These are phyloP conservation scores for Rhabdomys dilectus DNA, from an alignment of 2,113 vertebrate species.

Conservation along the genomic window DNA sequence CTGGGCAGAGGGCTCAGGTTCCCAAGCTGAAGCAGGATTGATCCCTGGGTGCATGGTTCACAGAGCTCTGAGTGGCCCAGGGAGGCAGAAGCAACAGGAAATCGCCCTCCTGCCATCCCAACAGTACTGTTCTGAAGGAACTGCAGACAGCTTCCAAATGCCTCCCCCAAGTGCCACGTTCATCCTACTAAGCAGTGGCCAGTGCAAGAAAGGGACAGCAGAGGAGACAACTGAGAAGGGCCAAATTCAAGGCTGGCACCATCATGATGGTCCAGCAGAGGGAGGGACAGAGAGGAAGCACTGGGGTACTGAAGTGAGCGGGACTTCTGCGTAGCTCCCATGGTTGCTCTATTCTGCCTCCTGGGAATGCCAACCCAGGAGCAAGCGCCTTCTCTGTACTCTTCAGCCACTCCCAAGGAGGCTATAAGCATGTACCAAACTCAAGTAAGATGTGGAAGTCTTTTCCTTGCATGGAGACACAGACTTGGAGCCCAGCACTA, in stretches of 20 bases:
- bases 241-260: neutral
- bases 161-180: neutral
- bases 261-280: no score
- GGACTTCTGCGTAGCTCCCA: neutral
- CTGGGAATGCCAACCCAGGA: neutral
- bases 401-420: neutral
- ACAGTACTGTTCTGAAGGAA: neutral
- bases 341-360: no score
- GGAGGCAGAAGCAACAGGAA: neutral
- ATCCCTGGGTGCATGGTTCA: neutral
- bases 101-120: neutral
- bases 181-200: neutral
- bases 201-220: neutral
- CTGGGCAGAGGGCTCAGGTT: neutral
- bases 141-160: neutral
- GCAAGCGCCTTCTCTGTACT: neutral
- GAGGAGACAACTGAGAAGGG: neutral
- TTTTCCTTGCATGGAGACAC: neutral
- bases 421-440: neutral
- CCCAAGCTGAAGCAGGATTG: neutral
- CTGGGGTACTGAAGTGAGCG: neutral
- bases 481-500: neutral
- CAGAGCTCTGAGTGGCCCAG: neutral
- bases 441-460: neutral
- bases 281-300: rapidly evolving